phyloP scores from a whole-genome alignment of 35 echinoderm and acorn worm genomes.

The Lytechinus pictus region DNA sequence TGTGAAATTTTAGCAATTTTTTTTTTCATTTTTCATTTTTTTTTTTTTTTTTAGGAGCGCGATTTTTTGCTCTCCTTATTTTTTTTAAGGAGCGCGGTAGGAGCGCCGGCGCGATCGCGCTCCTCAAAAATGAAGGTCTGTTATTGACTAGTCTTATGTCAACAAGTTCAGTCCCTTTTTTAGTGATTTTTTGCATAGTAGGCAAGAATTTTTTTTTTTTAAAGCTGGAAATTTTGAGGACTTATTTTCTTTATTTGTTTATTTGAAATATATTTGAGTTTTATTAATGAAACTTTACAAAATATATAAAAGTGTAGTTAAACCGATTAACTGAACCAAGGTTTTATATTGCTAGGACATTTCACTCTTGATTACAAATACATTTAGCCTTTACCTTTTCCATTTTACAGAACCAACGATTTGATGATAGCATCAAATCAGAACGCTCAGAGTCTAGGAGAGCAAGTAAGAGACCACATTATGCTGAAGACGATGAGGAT shows the following conservation, averaged over 20 bases:
- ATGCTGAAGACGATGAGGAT: conserved; percentile 49
- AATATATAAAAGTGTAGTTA: not conserved
- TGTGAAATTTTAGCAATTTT: too few species aligned
- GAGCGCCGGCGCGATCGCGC: too few species aligned
- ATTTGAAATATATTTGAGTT: too few species aligned
- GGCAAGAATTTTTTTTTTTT: not conserved
- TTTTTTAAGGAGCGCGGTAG: too few species aligned
- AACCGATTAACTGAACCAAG: too few species aligned
- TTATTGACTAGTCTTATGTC: not conserved
- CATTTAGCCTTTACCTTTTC: not conserved
- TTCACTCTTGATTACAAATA: too few species aligned
- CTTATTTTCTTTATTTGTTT: not conserved
- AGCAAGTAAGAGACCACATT: conserved; percentile 8
- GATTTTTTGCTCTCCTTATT: too few species aligned
- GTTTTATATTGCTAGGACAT: too few species aligned
- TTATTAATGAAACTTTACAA: too few species aligned
- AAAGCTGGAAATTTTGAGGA: not conserved
- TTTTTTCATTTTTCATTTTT: too few species aligned
- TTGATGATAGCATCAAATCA: conserved; percentile 5
- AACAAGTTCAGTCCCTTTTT: not conserved
- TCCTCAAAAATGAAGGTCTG: too few species aligned
- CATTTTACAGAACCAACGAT: not conserved
- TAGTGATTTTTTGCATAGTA: not conserved
- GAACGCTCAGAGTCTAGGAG: not conserved
- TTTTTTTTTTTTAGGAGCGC: too few species aligned